Percentiles rank a stretch among this genome's conserved stretches.
These are phyloP conservation scores for Serilophus lunatus DNA, from an alignment of 2,113 vertebrate genomes.

Conservation along the genomic window DNA sequence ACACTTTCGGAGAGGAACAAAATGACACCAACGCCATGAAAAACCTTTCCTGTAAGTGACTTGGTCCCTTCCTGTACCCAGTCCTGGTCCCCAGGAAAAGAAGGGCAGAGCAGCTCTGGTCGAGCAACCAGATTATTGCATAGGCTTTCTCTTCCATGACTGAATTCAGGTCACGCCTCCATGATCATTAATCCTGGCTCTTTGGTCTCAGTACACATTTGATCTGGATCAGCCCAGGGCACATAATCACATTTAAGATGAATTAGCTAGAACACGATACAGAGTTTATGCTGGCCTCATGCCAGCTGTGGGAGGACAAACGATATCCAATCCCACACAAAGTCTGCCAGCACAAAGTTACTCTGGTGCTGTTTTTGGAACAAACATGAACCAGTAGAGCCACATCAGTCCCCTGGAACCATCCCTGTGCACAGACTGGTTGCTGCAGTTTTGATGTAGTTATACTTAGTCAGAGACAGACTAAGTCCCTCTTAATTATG, in stretches of 20 bases:
- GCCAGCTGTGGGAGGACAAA: constrained; percentile 28
- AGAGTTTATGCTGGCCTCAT: constrained; percentile 25
- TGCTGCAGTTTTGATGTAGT: not conserved
- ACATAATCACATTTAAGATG: constrained; percentile 65
- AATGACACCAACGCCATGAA: not conserved
- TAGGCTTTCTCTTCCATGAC: not conserved
- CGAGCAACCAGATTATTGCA: not conserved
- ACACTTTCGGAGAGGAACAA: not conserved
- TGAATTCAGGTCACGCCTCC: constrained; percentile 31
- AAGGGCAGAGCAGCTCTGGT: not conserved
- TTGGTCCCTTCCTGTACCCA: not conserved
- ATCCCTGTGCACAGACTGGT: not conserved
- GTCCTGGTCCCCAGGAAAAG: not conserved
- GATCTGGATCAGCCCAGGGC: constrained; percentile 60
- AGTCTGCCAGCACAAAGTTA: constrained; percentile 50
- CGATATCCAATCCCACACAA: not conserved
- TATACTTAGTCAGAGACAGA: not conserved
- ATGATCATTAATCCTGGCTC: constrained; percentile 47
- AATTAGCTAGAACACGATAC: constrained; percentile 55
- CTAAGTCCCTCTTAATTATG: not conserved
- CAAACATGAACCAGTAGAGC: not conserved
- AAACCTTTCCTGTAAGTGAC: not conserved
- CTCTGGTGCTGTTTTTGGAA: constrained; percentile 27
- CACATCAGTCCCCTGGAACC: constrained; percentile 4
- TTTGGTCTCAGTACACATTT: constrained; percentile 45